Conservation (phyloP, 2,113 vertebrate species). For the Oryzias woworae region DNA sequence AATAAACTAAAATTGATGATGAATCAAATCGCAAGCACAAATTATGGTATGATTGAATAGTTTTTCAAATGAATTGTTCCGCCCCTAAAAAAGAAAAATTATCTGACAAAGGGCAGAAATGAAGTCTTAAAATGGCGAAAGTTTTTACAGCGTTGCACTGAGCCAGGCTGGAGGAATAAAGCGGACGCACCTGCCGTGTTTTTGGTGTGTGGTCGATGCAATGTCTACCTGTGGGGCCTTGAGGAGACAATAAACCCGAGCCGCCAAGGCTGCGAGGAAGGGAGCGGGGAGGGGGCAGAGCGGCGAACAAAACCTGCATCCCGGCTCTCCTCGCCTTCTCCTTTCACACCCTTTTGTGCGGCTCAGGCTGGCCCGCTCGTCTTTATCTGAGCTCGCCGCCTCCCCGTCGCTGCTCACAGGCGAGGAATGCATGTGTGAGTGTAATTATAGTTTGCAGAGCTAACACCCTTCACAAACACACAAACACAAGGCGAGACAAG, state of each 20-base stretch:
- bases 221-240: slow-evolving; percentile 44
- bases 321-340: slow-evolving; percentile 47
- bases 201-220: slow-evolving; percentile 22
- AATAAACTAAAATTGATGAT: no score
- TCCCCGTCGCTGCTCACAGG: slow-evolving; percentile 34
- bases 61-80: no score
- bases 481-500: slow-evolving; percentile 8
- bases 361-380: slow-evolving; percentile 30
- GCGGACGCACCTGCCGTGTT: slow-evolving; percentile 28
- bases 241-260: slow-evolving; percentile 47
- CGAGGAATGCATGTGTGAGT: slow-evolving; percentile 41
- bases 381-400: slow-evolving; percentile 46
- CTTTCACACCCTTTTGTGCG: slow-evolving; percentile 66
- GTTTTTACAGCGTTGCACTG: background rate
- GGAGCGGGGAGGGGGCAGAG: slow-evolving; percentile 22
- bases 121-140: background rate
- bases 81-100: no score
- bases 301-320: slow-evolving; percentile 55
- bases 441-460: slow-evolving; percentile 49
- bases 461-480: slow-evolving; percentile 1
- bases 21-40: no score
- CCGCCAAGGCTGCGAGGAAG: slow-evolving; percentile 42
- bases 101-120: slow-evolving; percentile 11
- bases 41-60: no score
- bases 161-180: slow-evolving; percentile 16